Conservation (phyloP, 1,140 invertebrate genomes). For the Chironomus tepperi region DNA sequence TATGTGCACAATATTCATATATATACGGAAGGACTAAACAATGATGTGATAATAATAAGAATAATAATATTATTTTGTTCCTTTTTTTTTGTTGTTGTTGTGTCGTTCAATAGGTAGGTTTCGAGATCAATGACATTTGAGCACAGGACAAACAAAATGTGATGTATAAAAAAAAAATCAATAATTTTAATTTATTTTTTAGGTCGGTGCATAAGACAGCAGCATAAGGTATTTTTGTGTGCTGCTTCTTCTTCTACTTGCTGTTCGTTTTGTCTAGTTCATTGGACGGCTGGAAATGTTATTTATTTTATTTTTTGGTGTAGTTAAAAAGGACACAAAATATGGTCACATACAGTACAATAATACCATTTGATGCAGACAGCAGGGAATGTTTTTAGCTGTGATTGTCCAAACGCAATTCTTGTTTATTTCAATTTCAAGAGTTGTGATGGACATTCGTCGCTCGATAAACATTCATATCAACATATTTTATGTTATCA, state of each 20-base stretch:
- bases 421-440: constrained; percentile 10
- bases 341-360: neutral
- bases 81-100: neutral
- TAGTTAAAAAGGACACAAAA: neutral
- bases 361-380: neutral
- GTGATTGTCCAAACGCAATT: constrained; percentile 23
- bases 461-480: constrained; percentile 1
- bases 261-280: neutral
- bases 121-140: constrained; percentile 6
- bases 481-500: neutral
- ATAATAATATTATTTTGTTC: too few relatives aligned
- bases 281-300: neutral
- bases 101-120: neutral
- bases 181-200: constrained; percentile 15
- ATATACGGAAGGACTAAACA: neutral
- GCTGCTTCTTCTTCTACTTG: neutral
- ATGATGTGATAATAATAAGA: neutral
- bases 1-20: too few relatives aligned
- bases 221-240: neutral
- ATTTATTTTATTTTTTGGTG: too few relatives aligned
- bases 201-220: neutral
- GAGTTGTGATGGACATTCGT: constrained; percentile 22
- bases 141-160: neutral
- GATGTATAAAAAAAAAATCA: neutral
- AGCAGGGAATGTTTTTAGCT: constrained; percentile 12